These are phyloP conservation scores for Trichogramma dendrolimi DNA, from an alignment of 2,888 invertebrate species.

Conservation along the genomic window DNA sequence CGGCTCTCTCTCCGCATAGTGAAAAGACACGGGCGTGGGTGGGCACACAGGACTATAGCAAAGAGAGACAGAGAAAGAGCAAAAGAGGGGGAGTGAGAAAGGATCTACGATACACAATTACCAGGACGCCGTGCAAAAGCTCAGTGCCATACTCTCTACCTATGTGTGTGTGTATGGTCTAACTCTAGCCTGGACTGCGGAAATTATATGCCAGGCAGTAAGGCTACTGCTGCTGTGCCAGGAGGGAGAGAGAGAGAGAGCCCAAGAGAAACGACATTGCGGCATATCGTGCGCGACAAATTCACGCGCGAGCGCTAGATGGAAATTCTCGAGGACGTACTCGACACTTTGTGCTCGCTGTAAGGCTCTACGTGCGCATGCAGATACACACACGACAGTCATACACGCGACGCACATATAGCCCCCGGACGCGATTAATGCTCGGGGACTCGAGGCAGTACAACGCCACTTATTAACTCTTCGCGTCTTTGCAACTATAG, in stretches of 20 bases:
- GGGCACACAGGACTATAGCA: not conserved
- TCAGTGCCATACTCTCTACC: no score
- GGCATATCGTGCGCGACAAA: slow-evolving; percentile 11
- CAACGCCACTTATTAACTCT: no score
- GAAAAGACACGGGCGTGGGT: no score
- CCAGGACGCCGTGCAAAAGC: slow-evolving; percentile 16
- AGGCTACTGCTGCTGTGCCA: not conserved
- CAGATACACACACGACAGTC: no score
- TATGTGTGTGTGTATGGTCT: slow-evolving; percentile 29
- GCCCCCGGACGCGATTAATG: no score
- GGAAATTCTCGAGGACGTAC: slow-evolving; percentile 29
- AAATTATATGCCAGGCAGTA: slow-evolving; percentile 33
- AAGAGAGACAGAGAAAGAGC: slow-evolving; percentile 1
- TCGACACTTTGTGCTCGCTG: no score
- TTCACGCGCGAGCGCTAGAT: slow-evolving; percentile 23
- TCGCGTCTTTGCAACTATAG: no score
- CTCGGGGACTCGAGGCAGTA: no score
- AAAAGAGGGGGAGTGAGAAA: slow-evolving; percentile 26
- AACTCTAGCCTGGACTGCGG: slow-evolving; percentile 22
- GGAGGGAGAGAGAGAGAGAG: not conserved
- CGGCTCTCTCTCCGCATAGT: slow-evolving; percentile 17
- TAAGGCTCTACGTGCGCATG: no score
- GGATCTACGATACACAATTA: slow-evolving; percentile 39
- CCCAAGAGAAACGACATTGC: slow-evolving; percentile 19
- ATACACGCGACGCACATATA: no score